Percentiles rank a stretch among this genome's conserved stretches.
These are phyloP conservation scores for Rugalucina vietnamica DNA, from an alignment of 2,888 invertebrate genomes.

Conservation along the genomic window DNA sequence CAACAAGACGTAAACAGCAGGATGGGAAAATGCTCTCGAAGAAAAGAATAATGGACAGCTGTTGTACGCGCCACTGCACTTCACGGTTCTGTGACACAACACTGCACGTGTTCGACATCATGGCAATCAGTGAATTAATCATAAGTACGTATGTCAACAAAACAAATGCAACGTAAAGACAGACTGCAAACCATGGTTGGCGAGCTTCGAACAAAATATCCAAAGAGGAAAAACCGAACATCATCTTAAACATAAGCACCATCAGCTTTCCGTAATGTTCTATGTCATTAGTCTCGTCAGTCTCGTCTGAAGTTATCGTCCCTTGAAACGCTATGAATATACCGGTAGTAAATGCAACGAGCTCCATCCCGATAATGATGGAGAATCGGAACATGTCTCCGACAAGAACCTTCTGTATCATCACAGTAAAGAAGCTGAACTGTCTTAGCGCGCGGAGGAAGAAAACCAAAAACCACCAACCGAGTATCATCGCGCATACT, in stretches of 20 bases:
- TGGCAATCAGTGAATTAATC: constrained; percentile 58
- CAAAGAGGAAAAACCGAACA: constrained; percentile 54
- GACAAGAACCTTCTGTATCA: constrained; percentile 63
- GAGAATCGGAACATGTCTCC: constrained; percentile 64
- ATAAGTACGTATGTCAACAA: constrained; percentile 53
- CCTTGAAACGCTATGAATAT: constrained; percentile 59
- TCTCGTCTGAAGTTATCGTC: constrained; percentile 2
- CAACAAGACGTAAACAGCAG: constrained; percentile 38
- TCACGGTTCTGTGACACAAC: constrained; percentile 55
- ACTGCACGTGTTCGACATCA: constrained; percentile 61
- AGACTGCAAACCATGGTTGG: constrained; percentile 51
- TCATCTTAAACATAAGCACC: constrained; percentile 55
- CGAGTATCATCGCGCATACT: constrained; percentile 53
- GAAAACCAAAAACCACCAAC: constrained; percentile 66
- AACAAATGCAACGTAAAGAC: constrained; percentile 49
- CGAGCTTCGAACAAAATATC: constrained; percentile 56
- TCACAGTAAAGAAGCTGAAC: constrained; percentile 64
- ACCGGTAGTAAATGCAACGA: constrained; percentile 59
- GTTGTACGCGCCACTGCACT: constrained; percentile 54
- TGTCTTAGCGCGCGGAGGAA: constrained; percentile 53
- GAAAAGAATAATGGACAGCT: constrained; percentile 58
- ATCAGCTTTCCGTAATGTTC: constrained; percentile 43
- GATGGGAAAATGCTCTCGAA: constrained; percentile 55
- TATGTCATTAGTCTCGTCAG: constrained; percentile 25
- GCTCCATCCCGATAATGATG: constrained; percentile 57